Base-by-base conservation (phyloP, 2,113 vertebrate species). In the Motacilla alba region DNA sequence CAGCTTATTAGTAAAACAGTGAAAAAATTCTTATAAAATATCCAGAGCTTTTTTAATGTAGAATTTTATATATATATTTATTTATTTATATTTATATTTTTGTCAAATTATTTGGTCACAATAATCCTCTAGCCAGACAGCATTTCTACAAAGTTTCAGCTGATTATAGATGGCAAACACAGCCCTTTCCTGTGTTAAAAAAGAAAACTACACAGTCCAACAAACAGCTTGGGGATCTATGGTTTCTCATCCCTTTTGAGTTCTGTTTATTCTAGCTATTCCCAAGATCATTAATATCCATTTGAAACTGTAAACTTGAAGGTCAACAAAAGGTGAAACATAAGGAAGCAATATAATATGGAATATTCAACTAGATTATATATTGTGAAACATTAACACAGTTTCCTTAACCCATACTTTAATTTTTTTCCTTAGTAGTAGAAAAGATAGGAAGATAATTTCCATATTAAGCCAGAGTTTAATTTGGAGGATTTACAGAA, bases 271-370 rank as follows among this genome's bases (percentile, higher is more conserved):
- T 93, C 81, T 93, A 89, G 80, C 55, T 75, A 20, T 74, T 95
- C 86, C 63, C 70, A 64, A 79, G 77, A 81, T 53, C 83, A 87
- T 89, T 91, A 94, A 93, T 92, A 94, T 49, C 87, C 47, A 87
- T 37, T 96, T 81, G 58, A 95, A 95, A 66, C 77, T 89, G 63
- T 94, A 95, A 87, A 95, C 83, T 66, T 89, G 33, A 91, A 87
- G 90, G 94, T 94, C 92, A 95, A 77, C 43, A 52, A 80, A 87
- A 94, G 88, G 88, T 94, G 89, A 96, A 93, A 85, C 88, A 80
- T 93, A 91, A 93, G 94, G 87, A 96, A 96, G 68, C 39, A 84
- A 93, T 94, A 94, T 77, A 89, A 80, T 41, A 89, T 9, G 33
- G 35, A 89, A 43, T 39, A 91, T 66, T 83, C 43, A 76, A 84